Evolutionary conservation across 2,888 invertebrate species (phyloP), one percentile per base, ranked within the genome.

Genomic region (Tiliacea aurago): DNA sequence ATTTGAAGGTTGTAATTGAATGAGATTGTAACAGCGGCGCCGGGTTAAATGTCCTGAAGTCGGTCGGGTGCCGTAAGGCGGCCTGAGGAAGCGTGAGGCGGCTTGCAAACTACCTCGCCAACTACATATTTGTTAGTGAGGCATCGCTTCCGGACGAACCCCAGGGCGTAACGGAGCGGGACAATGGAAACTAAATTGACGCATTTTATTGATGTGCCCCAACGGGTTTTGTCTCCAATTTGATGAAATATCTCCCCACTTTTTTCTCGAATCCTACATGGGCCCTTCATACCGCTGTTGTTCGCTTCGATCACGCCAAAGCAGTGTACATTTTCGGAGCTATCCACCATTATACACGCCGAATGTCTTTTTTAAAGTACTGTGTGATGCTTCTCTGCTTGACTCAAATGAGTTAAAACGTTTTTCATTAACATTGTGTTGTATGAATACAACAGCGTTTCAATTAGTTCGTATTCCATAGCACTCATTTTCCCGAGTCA

Each of bases 1-100:
- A 82, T 73, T 62, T 15, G 49, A n/a, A 70, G 49, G 64, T 64
- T 68, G 28, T 76, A 79, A 83, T 83, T 80, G 68, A 83, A 80
- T 82, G 64, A 51, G 59, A 63, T 66, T 69, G 47, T 66, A 63
- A 69, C 70, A 61, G 65, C 41, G 59, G 61, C 41, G 28, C 33
- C 28, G 47, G 63, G 13, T 59, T 66, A 53, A 76, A 69, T 80
- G 56, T 73, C 64, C 18, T 62, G 11, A 66, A 71, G 45, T 59
- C 18, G 43, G 23, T 58, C 7, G 58, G 65, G 15, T 18, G 55
- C 18, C 47, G 28, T 28, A 33, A 41, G 53, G 45, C 49, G 58
- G 9, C 61, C 51, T 37, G 37, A 20, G 15, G 13, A 23, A 49
- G 28, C 61, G 11, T 47, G 33, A 28, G 20, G 43, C 15, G 28